Evolutionary conservation across 92 coral and sea anemone genomes (phyloP).

Genomic region (Umimayanthus kanabou): DNA sequence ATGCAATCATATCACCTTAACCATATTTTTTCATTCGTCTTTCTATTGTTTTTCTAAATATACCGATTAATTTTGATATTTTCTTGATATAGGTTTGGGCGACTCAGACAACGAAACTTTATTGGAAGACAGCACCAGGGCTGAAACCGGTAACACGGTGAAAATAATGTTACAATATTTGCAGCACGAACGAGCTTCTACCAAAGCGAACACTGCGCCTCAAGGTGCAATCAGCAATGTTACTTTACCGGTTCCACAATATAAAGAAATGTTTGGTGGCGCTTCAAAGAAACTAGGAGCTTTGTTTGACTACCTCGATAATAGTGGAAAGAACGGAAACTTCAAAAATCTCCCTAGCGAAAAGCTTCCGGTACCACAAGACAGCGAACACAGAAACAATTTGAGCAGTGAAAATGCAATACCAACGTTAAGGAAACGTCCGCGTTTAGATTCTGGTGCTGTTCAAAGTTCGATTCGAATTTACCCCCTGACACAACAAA

Average conservation of each 20-base stretch:
- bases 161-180: slow-evolving; percentile 31
- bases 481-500: background rate
- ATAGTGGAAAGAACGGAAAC: background rate
- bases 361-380: slow-evolving; percentile 31
- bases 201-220: background rate
- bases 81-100: background rate
- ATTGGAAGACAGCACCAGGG: background rate
- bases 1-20: background rate
- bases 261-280: slow-evolving; percentile 5
- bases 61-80: background rate
- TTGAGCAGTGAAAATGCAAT: background rate
- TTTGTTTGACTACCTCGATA: slow-evolving; percentile 38
- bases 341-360: background rate
- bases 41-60: background rate
- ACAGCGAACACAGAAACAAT: slow-evolving; percentile 20
- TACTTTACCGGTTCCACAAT: slow-evolving; percentile 43
- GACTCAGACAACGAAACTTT: slow-evolving; percentile 1
- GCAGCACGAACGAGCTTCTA: slow-evolving; percentile 1
- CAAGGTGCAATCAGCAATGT: slow-evolving; percentile 14
- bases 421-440: background rate
- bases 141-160: background rate
- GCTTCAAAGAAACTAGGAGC: slow-evolving; percentile 37
- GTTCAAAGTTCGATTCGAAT: background rate
- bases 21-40: too few species aligned
- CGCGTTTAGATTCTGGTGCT: background rate